Percentiles rank a stretch among this genome's conserved stretches.
Evolutionary conservation across 2,113 vertebrate species (phyloP).

Genomic region (Anolis carolinensis): DNA sequence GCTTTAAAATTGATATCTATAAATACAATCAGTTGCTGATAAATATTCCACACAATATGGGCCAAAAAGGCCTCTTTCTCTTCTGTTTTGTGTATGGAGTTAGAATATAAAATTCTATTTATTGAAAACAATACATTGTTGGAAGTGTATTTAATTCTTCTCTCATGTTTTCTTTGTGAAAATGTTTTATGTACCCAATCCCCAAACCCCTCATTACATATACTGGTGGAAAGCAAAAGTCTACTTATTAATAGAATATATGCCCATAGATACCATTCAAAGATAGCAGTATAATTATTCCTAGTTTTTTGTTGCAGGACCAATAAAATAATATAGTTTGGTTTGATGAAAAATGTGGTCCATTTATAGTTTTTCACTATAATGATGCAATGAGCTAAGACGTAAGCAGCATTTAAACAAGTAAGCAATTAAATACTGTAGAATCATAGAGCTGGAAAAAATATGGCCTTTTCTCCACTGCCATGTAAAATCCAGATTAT

Average conservation of each 20-base stretch:
- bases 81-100: neutral
- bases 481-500: too few relatives aligned
- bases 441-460: too few relatives aligned
- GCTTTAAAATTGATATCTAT: slow-evolving; percentile 7
- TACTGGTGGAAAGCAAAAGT: slow-evolving; percentile 3
- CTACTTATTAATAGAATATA: slow-evolving; percentile 6
- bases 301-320: neutral
- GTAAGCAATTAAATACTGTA: too few relatives aligned
- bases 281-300: neutral
- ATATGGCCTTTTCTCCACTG: too few relatives aligned
- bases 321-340: neutral
- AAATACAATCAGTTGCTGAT: neutral
- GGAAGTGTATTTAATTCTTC: slow-evolving; percentile 10
- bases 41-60: neutral
- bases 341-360: slow-evolving; percentile 6
- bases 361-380: neutral
- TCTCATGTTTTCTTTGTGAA: neutral
- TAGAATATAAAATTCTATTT: slow-evolving; percentile 15
- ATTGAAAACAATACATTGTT: neutral
- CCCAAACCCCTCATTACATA: neutral
- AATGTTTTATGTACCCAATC: slow-evolving; percentile 1
- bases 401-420: neutral
- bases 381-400: neutral
- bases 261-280: slow-evolving; percentile 5
- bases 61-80: neutral